Base-by-base conservation (phyloP, 2,888 invertebrate genomes). In the Reticulitermes lucifugus region DNA sequence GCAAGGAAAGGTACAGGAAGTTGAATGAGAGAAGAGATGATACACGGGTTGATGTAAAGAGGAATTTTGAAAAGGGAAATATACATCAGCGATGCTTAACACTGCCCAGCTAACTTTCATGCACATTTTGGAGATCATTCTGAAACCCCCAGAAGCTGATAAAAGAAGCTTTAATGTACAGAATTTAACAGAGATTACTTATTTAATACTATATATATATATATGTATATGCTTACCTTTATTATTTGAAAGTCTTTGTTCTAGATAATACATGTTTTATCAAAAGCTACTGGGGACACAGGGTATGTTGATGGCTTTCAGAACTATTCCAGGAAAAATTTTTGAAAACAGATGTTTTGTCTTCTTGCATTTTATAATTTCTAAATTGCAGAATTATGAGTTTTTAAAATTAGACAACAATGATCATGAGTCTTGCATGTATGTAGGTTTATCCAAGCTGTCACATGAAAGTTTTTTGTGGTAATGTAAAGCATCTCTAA, bases 201-300 rank as follows among this genome's bases (percentile, higher is more conserved):
- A 75, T 75, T 75, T 75, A 75, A 75, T 71, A 71, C 7, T 41
- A 41, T 21, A 1, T 22, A 41, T 73, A 41, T 73, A 2, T 2
- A 46, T 12, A 65, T n/a, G n/a, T 51, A 51, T 51, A 77, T 77
- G 77, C 77, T 2, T 77, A 77, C n/a, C 77, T 77, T n/a, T 73
- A 41, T 77, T 46, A 77, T 51, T 21, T 77, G 77, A 77, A 77
- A 51, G 77, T 77, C 51, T 77, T 77, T 35, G 22, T 77, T 77
- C 22, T 51, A 77, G 77, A 51, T 77, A 77, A 46, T 77, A 77
- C n/a, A 46, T 46, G 14, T 77, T 46, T 77, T 77, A 46, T 77
- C 77, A 77, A 77, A 77, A n/a, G 77, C 77, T 77, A 21, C 77
- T 77, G 77, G 77, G 77, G 77, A 55, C 41, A 22, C 77, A 77